A percentile compares a stretch with the other conserved stretches of the same genome.
Conservation (phyloP, 2,797 vertebrate genomes). For the Sebastes dallii region DNA sequence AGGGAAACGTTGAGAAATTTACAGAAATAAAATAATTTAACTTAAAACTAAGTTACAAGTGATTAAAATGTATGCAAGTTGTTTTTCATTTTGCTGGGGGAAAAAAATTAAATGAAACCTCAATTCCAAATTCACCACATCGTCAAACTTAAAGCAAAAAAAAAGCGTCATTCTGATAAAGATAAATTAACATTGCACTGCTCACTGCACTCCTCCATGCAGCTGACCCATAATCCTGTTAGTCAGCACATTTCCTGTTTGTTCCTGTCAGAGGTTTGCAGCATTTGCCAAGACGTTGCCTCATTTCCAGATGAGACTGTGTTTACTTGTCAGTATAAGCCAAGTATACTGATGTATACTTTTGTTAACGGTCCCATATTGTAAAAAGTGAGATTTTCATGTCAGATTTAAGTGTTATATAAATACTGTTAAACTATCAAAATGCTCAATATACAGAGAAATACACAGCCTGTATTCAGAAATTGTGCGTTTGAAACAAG, state of each 20-base stretch:
- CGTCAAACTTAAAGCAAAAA: not conserved
- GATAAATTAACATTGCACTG: not conserved
- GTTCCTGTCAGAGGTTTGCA: not conserved
- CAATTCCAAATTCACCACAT: not conserved
- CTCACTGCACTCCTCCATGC: not conserved
- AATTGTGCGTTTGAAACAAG: too few relatives aligned
- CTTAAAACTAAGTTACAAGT: not conserved
- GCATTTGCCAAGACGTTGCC: not conserved
- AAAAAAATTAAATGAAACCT: accelerated
- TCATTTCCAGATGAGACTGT: not conserved
- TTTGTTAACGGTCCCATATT: too few relatives aligned
- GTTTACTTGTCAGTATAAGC: too few relatives aligned
- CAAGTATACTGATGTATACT: too few relatives aligned
- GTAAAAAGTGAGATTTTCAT: too few relatives aligned
- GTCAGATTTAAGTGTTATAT: too few relatives aligned
- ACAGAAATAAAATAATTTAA: too few relatives aligned
- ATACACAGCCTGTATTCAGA: too few relatives aligned
- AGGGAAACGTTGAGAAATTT: too few relatives aligned
- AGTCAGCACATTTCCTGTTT: constrained; percentile 47
- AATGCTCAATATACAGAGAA: too few relatives aligned
- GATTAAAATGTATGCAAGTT: not conserved
- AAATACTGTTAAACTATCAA: too few relatives aligned
- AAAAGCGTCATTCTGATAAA: not conserved
- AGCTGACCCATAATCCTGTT: constrained; percentile 40
- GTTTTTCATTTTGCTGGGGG: not conserved